Percentiles rank a stretch among this genome's conserved stretches.
Conservation (phyloP, 2,113 vertebrate genomes). For the Cavia aperea region DNA sequence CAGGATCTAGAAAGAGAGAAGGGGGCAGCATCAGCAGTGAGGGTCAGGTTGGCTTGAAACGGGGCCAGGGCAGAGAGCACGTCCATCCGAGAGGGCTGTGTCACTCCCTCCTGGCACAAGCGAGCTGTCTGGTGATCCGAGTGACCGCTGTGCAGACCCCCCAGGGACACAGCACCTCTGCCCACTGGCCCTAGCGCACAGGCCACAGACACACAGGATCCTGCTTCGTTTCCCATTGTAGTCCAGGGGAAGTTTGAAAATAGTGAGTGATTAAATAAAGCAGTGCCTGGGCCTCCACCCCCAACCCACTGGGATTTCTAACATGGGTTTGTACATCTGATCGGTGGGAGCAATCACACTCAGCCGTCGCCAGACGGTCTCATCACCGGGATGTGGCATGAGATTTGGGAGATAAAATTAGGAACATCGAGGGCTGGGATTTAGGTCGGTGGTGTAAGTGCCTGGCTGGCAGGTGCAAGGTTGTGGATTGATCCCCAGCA, state of each 20-base stretch:
- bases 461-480: no score
- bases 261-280: not conserved
- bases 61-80: not conserved
- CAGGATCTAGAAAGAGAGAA: not conserved
- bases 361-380: not conserved
- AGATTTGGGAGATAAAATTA: not conserved
- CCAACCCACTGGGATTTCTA: not conserved
- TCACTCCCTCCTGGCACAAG: not conserved
- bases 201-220: not conserved
- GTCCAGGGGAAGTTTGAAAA: not conserved
- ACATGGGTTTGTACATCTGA: not conserved
- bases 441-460: no score
- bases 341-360: not conserved
- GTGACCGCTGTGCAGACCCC: not conserved
- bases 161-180: not conserved
- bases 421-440: not conserved
- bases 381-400: not conserved
- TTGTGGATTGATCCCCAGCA: no score
- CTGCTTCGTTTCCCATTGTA: not conserved
- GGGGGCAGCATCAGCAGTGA: not conserved
- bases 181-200: not conserved
- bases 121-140: not conserved
- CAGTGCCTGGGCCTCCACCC: not conserved
- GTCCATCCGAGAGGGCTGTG: not conserved
- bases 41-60: not conserved